Conservation (phyloP, 2,797 vertebrate genomes). For the Malacoraja senta region DNA sequence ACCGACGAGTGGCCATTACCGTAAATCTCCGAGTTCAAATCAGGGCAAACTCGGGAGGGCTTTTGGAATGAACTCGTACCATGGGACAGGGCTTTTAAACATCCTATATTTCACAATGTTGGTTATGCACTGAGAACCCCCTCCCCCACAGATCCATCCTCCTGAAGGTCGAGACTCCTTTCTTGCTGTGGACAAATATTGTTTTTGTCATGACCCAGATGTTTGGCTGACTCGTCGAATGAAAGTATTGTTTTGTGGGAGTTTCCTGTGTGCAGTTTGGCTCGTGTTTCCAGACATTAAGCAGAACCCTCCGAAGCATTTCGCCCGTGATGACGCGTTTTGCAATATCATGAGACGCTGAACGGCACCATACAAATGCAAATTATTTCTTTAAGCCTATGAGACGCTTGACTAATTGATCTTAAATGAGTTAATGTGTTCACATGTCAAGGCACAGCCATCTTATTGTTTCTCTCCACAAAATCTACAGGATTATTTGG, state of each 20-base stretch:
- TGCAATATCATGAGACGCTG: background rate
- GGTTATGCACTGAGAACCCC: background rate
- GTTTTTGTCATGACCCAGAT: background rate
- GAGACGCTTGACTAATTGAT: too few species aligned
- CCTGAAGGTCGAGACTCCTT: background rate
- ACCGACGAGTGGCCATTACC: too few species aligned
- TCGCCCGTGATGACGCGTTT: background rate
- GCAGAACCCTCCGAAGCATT: background rate
- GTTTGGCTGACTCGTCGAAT: background rate
- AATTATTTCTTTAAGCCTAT: background rate
- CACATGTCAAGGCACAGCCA: background rate
- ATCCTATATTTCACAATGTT: too few species aligned
- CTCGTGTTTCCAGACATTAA: background rate
- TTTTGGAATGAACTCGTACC: too few species aligned
- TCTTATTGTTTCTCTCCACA: background rate
- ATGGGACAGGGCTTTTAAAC: too few species aligned
- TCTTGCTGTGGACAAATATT: background rate
- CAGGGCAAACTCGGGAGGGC: too few species aligned
- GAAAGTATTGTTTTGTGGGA: background rate
- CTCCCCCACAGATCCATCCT: too few species aligned
- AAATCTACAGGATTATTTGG: background rate
- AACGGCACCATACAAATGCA: background rate
- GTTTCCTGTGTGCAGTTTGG: background rate
- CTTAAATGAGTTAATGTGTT: background rate
- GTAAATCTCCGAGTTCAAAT: too few species aligned